phyloP scores from a whole-genome alignment of 2,797 vertebrate genomes.

The Helarctos malayanus region DNA sequence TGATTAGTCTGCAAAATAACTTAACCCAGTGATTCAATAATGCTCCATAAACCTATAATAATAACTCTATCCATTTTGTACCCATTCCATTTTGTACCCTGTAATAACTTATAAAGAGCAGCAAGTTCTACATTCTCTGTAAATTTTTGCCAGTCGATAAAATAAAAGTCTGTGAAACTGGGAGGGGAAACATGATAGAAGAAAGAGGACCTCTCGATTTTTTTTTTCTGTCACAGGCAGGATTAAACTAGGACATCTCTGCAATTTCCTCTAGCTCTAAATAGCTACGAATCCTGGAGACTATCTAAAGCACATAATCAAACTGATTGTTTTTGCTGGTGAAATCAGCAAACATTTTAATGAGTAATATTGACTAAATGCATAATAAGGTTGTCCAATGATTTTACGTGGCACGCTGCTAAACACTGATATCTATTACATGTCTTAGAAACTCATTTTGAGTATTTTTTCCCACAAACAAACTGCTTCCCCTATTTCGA shows the following conservation, averaged over 20 bases:
- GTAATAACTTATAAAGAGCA: neutral
- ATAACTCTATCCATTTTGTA: neutral
- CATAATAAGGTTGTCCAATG: neutral
- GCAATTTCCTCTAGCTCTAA: neutral
- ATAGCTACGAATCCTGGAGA: neutral
- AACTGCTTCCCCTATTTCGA: neutral
- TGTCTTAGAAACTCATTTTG: neutral
- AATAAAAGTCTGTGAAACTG: neutral
- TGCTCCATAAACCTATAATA: neutral
- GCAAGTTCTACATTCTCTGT: neutral
- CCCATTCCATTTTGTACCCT: neutral
- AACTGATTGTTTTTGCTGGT: neutral
- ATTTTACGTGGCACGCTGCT: neutral
- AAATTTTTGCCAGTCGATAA: neutral
- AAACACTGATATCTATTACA: neutral
- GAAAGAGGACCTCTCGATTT: neutral
- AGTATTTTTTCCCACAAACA: neutral
- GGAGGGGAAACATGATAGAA: neutral
- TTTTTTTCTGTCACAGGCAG: neutral
- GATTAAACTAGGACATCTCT: neutral
- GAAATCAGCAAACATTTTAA: slow-evolving; percentile 24
- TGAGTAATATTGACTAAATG: neutral
- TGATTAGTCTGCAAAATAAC: neutral
- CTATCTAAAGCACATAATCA: neutral
- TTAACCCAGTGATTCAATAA: neutral